A percentile compares a stretch with the other conserved stretches of the same genome.
Conservation (phyloP, 2,113 vertebrate species). For the Motacilla tschutschensis region DNA sequence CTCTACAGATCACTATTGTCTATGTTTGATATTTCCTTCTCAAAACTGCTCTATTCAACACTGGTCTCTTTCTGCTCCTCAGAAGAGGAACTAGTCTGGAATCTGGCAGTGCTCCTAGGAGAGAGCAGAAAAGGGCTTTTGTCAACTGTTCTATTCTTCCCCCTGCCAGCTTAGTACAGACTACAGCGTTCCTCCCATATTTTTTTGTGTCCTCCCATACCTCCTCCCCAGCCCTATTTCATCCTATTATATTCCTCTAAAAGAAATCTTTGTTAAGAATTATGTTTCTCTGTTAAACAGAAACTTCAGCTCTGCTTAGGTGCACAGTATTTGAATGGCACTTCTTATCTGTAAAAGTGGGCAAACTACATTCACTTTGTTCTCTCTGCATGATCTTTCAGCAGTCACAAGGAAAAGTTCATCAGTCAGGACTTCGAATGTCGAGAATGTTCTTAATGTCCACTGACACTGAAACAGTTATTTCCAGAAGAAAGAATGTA, state of each 20-base stretch:
- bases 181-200: not conserved
- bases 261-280: conserved; percentile 10
- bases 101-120: conserved; percentile 21
- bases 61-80: not conserved
- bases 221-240: not conserved
- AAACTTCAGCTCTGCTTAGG: not conserved
- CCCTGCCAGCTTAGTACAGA: not conserved
- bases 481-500: not conserved
- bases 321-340: not conserved
- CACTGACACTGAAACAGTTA: not conserved
- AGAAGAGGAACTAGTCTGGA: conserved; percentile 1
- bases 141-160: not conserved
- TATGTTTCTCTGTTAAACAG: not conserved
- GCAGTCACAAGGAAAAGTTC: not conserved
- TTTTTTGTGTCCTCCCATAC: not conserved
- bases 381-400: not conserved
- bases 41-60: conserved; percentile 16
- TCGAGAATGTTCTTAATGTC: not conserved
- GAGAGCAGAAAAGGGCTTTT: conserved; percentile 28
- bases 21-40: not conserved
- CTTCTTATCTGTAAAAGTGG: not conserved
- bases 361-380: not conserved
- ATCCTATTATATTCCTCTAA: not conserved
- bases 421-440: not conserved
- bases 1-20: not conserved